Conservation (phyloP, 2,888 invertebrate genomes). For the Lasioglossum lativentre region DNA sequence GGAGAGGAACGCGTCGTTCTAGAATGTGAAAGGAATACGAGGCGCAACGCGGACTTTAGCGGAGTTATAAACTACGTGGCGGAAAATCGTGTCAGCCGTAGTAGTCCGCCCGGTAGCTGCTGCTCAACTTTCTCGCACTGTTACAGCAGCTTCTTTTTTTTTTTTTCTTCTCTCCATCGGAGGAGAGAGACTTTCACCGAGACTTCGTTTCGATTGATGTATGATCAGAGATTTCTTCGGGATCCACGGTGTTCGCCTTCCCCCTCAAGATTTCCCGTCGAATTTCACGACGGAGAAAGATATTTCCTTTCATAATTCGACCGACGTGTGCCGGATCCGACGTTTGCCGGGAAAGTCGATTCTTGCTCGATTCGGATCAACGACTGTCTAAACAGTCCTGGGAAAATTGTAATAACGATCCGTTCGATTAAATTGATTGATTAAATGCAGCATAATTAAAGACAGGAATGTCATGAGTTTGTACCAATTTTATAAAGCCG, state of each 20-base stretch:
- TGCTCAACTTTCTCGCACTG: slow-evolving; percentile 57
- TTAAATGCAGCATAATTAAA: too few species aligned
- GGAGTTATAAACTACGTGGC: slow-evolving; percentile 60
- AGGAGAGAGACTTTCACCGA: slow-evolving; percentile 47
- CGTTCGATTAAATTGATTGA: not conserved
- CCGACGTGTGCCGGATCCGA: not conserved
- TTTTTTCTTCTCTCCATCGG: not conserved
- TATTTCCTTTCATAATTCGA: not conserved
- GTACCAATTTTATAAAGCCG: not conserved
- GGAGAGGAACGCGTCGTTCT: not conserved
- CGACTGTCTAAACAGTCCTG: not conserved
- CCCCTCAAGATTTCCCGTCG: not conserved
- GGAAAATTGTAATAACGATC: not conserved
- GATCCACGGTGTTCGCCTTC: not conserved
- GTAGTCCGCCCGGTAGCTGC: slow-evolving; percentile 13
- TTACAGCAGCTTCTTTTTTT: slow-evolving; percentile 45
- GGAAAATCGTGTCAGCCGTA: slow-evolving; percentile 59
- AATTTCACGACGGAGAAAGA: not conserved
- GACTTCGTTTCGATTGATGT: slow-evolving; percentile 45
- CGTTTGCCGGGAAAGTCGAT: not conserved
- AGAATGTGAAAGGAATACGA: slow-evolving; percentile 61
- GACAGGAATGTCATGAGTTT: too few species aligned
- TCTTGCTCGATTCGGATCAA: not conserved
- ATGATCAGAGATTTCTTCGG: slow-evolving; percentile 28
- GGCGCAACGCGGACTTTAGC: slow-evolving; percentile 41